Base-by-base conservation (phyloP, 92 coral and sea anemone genomes). In the Zoanthus sansibaricus region DNA sequence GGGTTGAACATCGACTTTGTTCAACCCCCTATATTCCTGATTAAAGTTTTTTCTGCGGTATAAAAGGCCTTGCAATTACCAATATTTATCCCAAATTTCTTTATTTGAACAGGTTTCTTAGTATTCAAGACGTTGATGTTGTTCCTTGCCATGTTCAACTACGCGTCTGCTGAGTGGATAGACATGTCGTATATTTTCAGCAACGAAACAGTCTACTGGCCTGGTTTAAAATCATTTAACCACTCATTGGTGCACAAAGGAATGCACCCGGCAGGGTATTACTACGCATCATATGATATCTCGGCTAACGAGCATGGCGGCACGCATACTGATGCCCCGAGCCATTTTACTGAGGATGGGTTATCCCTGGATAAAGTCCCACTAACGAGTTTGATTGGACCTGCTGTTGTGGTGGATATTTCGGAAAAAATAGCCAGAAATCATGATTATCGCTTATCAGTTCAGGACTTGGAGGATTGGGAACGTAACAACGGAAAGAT, bases 241-340 rank as follows among this genome's bases (percentile, higher is more conserved):
- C 97, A 83, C 87, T 67, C 66, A n/a, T 18, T 64, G 7, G 75
- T 76, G 17, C 82, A 78, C 66, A 75, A 82, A 46, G 93, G 92
- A 17, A 70, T 30, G 33, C 64, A 76, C 3, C 61, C 49, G 5
- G 85, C 45, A 37, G 89, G 88, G 0, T 90, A 37, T 7, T 95
- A 89, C 80, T 89, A 77, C 61, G 49, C 89, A 4, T 25, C 83
- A 3, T 95, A 86, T 52, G 94, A 91, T 68, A 79, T 88, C 73
- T 64, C 86, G 32, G 79, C 92, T 12, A 78, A 83, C 5, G 98
- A 94, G 72, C 98, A 94, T 69, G 94, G 91, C 16, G 96, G 98
- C 18, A 95, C 98, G 25, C 98, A 95, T 59, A 64, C 92, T 4
- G 96, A 93, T 56, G 79, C 98, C 2, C 96, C 98, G 37, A 86